A percentile compares a stretch with the other conserved stretches of the same genome.
These are phyloP conservation scores for Mnemiopsis leidyi DNA, from an alignment of 37 sponge, comb jelly and placozoan genomes.

Conservation along the genomic window DNA sequence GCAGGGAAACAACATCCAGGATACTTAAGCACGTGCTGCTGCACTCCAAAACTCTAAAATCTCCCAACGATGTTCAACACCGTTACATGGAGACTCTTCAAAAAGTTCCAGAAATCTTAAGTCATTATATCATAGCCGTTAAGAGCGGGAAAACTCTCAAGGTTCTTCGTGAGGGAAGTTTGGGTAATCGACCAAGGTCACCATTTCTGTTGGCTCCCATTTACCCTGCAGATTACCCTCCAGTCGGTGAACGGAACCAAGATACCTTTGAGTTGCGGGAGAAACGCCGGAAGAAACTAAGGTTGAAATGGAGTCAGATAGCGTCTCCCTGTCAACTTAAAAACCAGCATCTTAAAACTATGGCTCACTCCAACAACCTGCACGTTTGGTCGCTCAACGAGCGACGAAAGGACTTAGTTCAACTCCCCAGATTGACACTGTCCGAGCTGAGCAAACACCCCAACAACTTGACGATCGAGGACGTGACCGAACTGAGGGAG, in stretches of 20 bases:
- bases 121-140: conserved; percentile 21
- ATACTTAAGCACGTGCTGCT: conserved; percentile 1
- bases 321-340: conserved; percentile 54
- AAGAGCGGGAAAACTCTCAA: conserved; percentile 20
- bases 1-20: neutral
- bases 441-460: conserved; percentile 57
- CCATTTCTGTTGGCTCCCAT: conserved; percentile 46
- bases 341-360: conserved; percentile 29
- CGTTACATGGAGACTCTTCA: neutral
- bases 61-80: neutral
- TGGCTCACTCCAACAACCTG: conserved; percentile 63
- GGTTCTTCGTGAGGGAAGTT: neutral
- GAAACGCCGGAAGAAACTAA: conserved; percentile 36
- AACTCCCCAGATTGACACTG: conserved; percentile 33
- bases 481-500: conserved; percentile 59
- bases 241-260: conserved; percentile 37
- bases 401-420: conserved; percentile 45
- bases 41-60: conserved; percentile 24
- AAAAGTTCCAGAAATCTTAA: conserved; percentile 5
- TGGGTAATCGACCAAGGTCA: neutral
- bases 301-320: conserved; percentile 32
- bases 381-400: conserved; percentile 58
- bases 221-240: conserved; percentile 28
- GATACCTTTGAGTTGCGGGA: conserved; percentile 49
- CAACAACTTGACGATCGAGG: conserved; percentile 44